phyloP scores from a whole-genome alignment of 2,888 invertebrate species.

The Sacculina carcini region DNA sequence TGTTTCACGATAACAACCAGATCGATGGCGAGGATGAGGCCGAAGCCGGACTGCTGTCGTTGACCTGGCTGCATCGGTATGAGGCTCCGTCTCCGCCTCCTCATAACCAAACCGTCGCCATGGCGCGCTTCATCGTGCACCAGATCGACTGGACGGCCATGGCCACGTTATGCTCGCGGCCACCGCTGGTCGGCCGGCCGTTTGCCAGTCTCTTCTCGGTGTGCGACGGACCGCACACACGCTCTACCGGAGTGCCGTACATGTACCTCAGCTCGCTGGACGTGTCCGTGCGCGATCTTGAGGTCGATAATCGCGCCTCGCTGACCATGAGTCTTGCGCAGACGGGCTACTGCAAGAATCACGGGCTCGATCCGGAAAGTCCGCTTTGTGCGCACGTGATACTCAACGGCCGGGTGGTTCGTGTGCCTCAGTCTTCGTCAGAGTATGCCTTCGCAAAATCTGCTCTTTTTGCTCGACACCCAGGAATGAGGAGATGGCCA shows the following conservation, averaged over 20 bases:
- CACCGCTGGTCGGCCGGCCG: constrained; percentile 33
- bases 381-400: constrained; percentile 46
- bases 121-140: constrained; percentile 45
- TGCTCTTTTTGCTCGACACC: constrained; percentile 40
- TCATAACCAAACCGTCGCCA: constrained; percentile 31
- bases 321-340: constrained; percentile 41
- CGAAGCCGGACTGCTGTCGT: too few species aligned
- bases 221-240: constrained; percentile 36
- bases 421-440: constrained; percentile 28
- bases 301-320: constrained; percentile 27
- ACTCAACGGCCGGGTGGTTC: constrained; percentile 34
- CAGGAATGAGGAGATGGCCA: constrained; percentile 39
- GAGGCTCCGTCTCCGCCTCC: too few species aligned
- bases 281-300: constrained; percentile 35
- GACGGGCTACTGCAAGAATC: constrained; percentile 32
- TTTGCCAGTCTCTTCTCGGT: constrained; percentile 40
- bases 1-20: too few species aligned
- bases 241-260: constrained; percentile 43
- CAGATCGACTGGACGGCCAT: constrained; percentile 45
- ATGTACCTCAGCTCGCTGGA: constrained; percentile 45
- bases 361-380: constrained; percentile 42
- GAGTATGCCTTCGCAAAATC: constrained; percentile 33
- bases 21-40: too few species aligned
- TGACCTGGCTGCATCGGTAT: too few species aligned
- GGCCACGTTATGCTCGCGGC: constrained; percentile 36